phyloP scores from a whole-genome alignment of 2,113 vertebrate species.

The Urocynchramus pylzowi region DNA sequence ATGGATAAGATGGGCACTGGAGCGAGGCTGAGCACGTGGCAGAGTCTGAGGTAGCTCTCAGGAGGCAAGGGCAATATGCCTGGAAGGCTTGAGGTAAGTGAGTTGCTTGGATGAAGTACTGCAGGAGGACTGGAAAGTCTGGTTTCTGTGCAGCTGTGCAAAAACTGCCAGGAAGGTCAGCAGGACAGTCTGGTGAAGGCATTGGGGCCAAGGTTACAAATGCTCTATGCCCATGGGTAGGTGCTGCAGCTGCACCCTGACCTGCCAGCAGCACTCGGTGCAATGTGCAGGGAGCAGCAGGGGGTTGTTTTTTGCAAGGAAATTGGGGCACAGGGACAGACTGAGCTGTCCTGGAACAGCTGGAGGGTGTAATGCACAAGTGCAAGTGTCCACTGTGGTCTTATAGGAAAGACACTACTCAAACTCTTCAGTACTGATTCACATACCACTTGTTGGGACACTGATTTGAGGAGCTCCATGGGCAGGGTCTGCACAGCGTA shows the following conservation, averaged over 20 bases:
- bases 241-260: background rate
- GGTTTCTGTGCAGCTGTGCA: background rate
- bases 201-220: background rate
- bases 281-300: background rate
- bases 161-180: background rate
- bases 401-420: background rate
- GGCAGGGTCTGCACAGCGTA: background rate
- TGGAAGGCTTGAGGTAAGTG: background rate
- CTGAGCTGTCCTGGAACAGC: background rate
- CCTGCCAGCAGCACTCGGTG: background rate
- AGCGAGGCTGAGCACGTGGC: background rate
- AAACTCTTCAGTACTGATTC: background rate
- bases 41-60: background rate
- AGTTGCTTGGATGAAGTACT: background rate
- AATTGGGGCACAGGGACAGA: background rate
- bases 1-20: background rate
- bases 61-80: background rate
- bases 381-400: background rate
- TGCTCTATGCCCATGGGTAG: fast-evolving
- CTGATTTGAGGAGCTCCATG: background rate
- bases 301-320: background rate
- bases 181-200: background rate
- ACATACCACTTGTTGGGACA: background rate
- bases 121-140: background rate
- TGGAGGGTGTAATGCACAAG: background rate